A percentile compares a stretch with the other conserved stretches of the same genome.
Conservation (phyloP, 2,113 vertebrate genomes). For the Hippolais icterina region DNA sequence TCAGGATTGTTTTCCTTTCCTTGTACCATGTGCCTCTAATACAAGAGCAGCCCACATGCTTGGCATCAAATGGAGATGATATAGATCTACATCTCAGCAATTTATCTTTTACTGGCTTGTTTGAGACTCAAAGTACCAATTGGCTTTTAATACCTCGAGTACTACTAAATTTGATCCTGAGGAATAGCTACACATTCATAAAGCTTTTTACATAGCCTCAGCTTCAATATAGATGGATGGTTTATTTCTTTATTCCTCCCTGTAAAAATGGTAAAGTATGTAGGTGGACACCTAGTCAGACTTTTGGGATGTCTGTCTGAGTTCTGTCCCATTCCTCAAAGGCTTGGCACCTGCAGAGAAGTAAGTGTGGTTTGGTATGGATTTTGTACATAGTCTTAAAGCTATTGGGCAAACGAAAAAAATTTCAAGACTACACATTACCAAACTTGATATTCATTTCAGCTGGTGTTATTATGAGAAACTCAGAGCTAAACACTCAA, state of each 20-base stretch:
- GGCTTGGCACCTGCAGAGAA: background rate
- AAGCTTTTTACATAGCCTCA: background rate
- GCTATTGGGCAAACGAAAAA: background rate
- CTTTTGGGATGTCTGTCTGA: background rate
- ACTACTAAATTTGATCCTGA: slow-evolving; percentile 18
- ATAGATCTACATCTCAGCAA: background rate
- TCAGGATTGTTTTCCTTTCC: background rate
- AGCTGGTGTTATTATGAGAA: background rate
- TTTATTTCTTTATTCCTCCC: background rate
- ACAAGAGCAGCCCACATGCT: background rate
- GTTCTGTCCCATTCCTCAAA: background rate
- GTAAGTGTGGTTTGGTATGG: background rate
- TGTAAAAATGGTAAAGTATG: background rate
- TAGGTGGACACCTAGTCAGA: background rate
- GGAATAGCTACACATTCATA: background rate
- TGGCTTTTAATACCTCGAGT: background rate
- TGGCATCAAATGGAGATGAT: slow-evolving; percentile 21
- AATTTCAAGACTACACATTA: background rate
- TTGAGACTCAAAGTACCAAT: background rate
- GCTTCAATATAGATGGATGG: background rate
- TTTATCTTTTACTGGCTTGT: slow-evolving; percentile 27
- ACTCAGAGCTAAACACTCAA: background rate
- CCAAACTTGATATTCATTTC: background rate
- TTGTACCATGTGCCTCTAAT: background rate
- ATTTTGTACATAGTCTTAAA: background rate